These are phyloP conservation scores for Amblyopsis hoosieri DNA, from an alignment of 2,797 vertebrate genomes.

Conservation along the genomic window DNA sequence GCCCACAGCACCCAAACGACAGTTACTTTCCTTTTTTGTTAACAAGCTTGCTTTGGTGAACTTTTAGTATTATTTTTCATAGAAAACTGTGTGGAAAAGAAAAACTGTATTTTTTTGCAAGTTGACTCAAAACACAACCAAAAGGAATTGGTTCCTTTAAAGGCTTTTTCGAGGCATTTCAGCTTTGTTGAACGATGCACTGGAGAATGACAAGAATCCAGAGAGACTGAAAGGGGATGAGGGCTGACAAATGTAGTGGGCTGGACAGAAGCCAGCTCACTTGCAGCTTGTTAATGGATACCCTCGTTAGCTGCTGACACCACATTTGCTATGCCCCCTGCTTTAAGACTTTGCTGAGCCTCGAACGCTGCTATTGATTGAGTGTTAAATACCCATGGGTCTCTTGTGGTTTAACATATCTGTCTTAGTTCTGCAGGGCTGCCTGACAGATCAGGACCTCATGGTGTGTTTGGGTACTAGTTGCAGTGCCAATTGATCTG, in stretches of 20 bases:
- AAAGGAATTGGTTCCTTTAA: constrained; percentile 30
- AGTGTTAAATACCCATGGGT: constrained; percentile 28
- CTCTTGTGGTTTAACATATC: constrained; percentile 33
- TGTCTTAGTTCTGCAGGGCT: constrained; percentile 26
- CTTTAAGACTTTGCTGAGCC: constrained; percentile 30
- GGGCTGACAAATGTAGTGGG: not conserved
- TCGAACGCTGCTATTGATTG: constrained; percentile 35
- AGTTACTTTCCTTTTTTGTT: constrained; percentile 37
- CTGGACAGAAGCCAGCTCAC: not conserved
- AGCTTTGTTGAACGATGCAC: not conserved
- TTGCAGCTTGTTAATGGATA: constrained; percentile 33
- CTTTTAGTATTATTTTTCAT: constrained; percentile 29
- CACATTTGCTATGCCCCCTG: constrained; percentile 8
- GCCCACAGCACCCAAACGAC: constrained; percentile 24
- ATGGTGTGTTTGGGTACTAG: constrained; percentile 45
- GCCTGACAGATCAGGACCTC: not conserved
- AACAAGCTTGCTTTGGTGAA: constrained; percentile 59
- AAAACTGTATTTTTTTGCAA: constrained; percentile 40
- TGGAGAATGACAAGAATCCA: not conserved
- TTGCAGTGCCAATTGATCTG: constrained; percentile 36
- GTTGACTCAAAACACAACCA: constrained; percentile 25
- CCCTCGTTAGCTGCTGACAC: constrained; percentile 37
- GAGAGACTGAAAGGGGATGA: not conserved
- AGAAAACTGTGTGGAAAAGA: not conserved
- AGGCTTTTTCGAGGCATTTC: constrained; percentile 3